Conservation (phyloP, 2,797 vertebrate genomes). For the Streptopelia turtur region DNA sequence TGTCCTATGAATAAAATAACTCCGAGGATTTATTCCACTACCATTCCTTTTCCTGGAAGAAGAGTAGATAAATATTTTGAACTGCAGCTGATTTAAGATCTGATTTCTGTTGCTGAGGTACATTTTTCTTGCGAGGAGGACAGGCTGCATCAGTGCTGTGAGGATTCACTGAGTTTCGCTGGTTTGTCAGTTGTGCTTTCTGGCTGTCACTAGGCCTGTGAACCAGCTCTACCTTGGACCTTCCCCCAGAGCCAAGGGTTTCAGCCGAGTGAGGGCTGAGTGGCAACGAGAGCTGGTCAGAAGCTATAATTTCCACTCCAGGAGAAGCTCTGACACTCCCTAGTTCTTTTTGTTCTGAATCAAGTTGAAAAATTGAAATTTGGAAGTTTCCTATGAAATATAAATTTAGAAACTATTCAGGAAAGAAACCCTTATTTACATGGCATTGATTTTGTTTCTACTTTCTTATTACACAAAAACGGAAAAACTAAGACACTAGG, state of each 20-base stretch:
- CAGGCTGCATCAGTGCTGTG: background rate
- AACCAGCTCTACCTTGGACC: background rate
- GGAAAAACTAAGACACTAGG: background rate
- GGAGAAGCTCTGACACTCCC: background rate
- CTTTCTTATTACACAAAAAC: background rate
- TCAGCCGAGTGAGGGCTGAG: background rate
- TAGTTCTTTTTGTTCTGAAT: background rate
- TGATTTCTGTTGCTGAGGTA: slow-evolving; percentile 54
- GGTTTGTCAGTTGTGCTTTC: slow-evolving; percentile 7
- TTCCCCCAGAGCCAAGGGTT: background rate
- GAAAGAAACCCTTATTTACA: background rate
- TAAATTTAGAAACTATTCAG: background rate
- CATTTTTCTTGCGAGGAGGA: slow-evolving; percentile 12
- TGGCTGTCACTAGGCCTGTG: background rate
- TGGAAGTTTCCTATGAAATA: background rate
- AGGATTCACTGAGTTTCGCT: background rate
- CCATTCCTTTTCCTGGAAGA: slow-evolving; percentile 9
- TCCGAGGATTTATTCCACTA: background rate
- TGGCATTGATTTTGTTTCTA: background rate
- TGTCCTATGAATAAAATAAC: background rate
- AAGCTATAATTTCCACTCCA: background rate
- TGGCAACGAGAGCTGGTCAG: background rate
- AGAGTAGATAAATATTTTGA: slow-evolving; percentile 14
- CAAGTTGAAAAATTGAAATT: background rate
- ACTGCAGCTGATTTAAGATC: slow-evolving; percentile 32